A percentile compares a stretch with the other conserved stretches of the same genome.
Evolutionary conservation across 2,888 invertebrate genomes (phyloP).

Genomic region (Idaea aversata): DNA sequence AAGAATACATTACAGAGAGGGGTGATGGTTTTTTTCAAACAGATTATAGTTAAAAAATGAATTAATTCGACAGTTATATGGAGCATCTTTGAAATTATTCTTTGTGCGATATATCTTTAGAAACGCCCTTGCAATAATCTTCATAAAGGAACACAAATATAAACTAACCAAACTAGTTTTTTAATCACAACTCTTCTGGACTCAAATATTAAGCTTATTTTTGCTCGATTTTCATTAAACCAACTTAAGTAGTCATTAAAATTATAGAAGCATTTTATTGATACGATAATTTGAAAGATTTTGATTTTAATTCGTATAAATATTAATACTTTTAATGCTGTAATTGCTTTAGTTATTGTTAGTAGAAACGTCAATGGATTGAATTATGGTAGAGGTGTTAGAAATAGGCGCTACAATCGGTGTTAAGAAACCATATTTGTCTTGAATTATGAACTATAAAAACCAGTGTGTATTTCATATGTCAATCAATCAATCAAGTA

Average conservation of each 20-base stretch:
- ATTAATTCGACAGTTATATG: conserved; percentile 61
- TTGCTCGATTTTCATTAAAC: not conserved
- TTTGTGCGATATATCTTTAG: conserved; percentile 38
- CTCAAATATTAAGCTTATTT: not conserved
- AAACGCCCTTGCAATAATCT: conserved; percentile 59
- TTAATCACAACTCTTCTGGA: not conserved
- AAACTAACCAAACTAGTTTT: conserved; percentile 10
- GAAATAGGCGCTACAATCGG: not conserved
- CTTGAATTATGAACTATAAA: not conserved
- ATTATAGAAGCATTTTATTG: conserved; percentile 26
- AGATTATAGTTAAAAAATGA: conserved; percentile 33
- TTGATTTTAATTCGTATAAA: conserved; percentile 21
- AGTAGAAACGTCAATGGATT: not conserved
- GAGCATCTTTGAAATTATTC: conserved; percentile 36
- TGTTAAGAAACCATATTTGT: not conserved
- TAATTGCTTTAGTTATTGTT: conserved; percentile 27
- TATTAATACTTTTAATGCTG: conserved; percentile 30
- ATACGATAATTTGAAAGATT: conserved; percentile 23
- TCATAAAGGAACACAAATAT: conserved; percentile 34
- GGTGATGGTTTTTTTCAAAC: conserved; percentile 51
- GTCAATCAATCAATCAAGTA: too few relatives aligned
- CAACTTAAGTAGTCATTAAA: not conserved
- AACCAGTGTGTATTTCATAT: not conserved
- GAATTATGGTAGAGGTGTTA: not conserved
- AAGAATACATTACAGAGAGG: conserved; percentile 53